Evolutionary conservation across 1,140 invertebrate genomes (phyloP).

Genomic region (Platyura marginata): DNA sequence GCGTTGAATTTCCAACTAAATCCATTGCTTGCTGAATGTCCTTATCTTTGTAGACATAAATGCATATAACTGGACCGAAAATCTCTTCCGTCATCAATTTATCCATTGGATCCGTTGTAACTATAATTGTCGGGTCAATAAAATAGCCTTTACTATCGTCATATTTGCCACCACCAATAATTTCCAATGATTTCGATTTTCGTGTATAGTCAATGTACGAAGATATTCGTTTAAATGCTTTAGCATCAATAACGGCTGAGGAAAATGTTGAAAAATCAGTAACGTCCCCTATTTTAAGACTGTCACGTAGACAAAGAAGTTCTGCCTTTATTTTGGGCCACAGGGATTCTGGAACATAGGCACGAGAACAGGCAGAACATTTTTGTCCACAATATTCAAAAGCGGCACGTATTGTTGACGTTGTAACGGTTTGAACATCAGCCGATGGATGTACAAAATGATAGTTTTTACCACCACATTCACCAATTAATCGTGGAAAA

Average conservation of each 20-base stretch:
- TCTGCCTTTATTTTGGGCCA: slow-evolving; percentile 36
- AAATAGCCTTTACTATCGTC: slow-evolving; percentile 85
- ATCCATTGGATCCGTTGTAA: slow-evolving; percentile 69
- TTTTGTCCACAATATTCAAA: slow-evolving; percentile 98
- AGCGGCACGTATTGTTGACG: slow-evolving; percentile 70
- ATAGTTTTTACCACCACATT: slow-evolving; percentile 98
- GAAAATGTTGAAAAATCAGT: slow-evolving; percentile 69
- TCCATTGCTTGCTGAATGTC: slow-evolving; percentile 54
- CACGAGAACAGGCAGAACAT: slow-evolving; percentile 92
- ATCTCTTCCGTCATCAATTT: slow-evolving; percentile 94
- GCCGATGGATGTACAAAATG: slow-evolving; percentile 92
- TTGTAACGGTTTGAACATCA: slow-evolving; percentile 64
- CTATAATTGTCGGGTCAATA: slow-evolving; percentile 87
- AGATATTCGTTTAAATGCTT: slow-evolving; percentile 78
- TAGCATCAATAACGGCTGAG: slow-evolving; percentile 90
- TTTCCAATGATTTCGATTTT: slow-evolving; percentile 50
- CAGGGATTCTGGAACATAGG: slow-evolving; percentile 85
- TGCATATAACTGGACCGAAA: slow-evolving; percentile 86
- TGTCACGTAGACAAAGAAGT: slow-evolving; percentile 14
- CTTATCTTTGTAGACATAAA: slow-evolving; percentile 81
- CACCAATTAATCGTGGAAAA: slow-evolving; percentile 86
- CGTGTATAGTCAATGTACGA: slow-evolving; percentile 85
- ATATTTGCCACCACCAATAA: slow-evolving; percentile 78
- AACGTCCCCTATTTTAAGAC: slow-evolving; percentile 74
- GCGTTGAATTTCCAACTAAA: slow-evolving; percentile 61